A percentile compares a stretch with the other conserved stretches of the same genome.
Conservation (phyloP, 2,888 invertebrate species). For the Nephrotoma appendiculata region DNA sequence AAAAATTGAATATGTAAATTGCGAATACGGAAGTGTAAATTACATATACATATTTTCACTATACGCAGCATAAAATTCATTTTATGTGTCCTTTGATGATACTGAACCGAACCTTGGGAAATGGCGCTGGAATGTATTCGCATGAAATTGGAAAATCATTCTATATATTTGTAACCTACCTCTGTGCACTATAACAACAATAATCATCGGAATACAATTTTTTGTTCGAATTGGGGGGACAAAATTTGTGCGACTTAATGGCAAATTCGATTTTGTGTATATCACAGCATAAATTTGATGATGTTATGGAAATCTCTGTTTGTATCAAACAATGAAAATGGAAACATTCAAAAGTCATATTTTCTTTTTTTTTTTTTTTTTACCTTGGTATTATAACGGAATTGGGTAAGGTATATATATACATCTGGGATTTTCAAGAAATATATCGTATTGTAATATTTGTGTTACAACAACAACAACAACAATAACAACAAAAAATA, state of each 20-base stretch:
- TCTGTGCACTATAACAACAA: background rate
- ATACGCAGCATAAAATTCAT: background rate
- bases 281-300: background rate
- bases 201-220: background rate
- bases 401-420: background rate
- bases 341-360: background rate
- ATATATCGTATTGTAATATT: background rate
- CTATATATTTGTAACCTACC: background rate
- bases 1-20: background rate
- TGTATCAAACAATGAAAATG: background rate
- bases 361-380: background rate
- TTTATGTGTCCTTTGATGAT: background rate
- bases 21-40: background rate
- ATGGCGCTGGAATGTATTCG: background rate
- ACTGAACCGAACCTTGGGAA: background rate
- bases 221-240: background rate
- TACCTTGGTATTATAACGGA: background rate
- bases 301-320: background rate
- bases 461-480: too few species aligned
- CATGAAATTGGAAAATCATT: background rate
- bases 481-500: background rate
- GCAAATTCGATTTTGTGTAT: background rate
- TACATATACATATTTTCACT: background rate
- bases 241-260: background rate
- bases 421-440: background rate